Evolutionary conservation across 2,888 invertebrate genomes (phyloP), one percentile per base, ranked within the genome.

Genomic region (Torymus texanus): DNA sequence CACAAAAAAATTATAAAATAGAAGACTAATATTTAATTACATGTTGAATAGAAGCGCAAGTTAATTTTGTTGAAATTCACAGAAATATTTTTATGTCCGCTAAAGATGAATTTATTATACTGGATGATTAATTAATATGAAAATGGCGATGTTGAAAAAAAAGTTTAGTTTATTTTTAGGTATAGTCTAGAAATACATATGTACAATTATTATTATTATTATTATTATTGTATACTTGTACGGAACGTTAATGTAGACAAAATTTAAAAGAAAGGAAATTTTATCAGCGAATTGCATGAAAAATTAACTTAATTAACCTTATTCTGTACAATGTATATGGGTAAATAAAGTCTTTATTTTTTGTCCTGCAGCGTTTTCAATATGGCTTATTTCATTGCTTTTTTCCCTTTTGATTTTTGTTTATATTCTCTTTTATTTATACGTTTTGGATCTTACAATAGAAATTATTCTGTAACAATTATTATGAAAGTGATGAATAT

Each of bases 301-400:
- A 85, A 85, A 80, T 85, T 84, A 84, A 85, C 85, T 86, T 86
- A 85, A 86, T 84, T 85, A 87, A 88, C 83, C 85, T 87, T 86
- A 88, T 88, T 88, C 87, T 88, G 88, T 88, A 88, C 85, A 85
- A 86, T 87, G 85, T 86, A 88, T 84, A 85, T 87, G 88, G 82
- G 84, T 86, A 83, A 88, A 88, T 88, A 88, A 88, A 88, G 82
- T 87, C 84, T 86, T 87, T 88, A 88, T 88, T 88, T 87, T 71
- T 88, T 87, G 86, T 85, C 85, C 86, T 87, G 87, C 85, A 88
- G 87, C 85, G 87, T 88, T 88, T 88, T 88, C 85, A 86, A 83
- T 61, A 55, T 58, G 59, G 18, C 14, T 75, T 61, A n/a, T 78
- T 41, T 41, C 50, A 73, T 78, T 78, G 8, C 21, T 41, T 56